phyloP scores from a whole-genome alignment of 1,140 invertebrate genomes.

The Ridgeia piscesae region DNA sequence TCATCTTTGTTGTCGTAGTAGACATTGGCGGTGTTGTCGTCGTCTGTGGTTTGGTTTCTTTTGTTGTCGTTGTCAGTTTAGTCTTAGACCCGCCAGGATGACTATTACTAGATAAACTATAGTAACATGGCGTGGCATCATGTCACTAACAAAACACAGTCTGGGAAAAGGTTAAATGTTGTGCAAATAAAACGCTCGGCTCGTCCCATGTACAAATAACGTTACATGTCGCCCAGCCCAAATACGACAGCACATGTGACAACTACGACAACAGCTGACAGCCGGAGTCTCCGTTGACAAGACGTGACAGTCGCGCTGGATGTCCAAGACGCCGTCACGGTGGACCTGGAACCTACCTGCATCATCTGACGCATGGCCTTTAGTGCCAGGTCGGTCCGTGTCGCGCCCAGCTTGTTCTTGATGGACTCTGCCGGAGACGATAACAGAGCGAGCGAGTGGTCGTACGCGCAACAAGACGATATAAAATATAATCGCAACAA shows the following conservation, averaged over 20 bases:
- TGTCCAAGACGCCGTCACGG: neutral
- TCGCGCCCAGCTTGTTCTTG: neutral
- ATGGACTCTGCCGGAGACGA: neutral
- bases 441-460: neutral
- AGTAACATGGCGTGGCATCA: neutral
- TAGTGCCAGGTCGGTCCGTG: neutral
- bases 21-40: no score
- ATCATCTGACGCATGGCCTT: neutral
- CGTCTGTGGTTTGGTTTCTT: no score
- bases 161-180: neutral
- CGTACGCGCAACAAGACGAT: neutral
- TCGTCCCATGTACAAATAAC: neutral
- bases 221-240: neutral
- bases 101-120: neutral
- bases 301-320: neutral
- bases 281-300: no score
- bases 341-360: neutral
- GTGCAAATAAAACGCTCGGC: neutral
- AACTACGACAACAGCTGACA: neutral
- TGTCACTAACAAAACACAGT: neutral
- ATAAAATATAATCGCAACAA: no score
- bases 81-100: no score
- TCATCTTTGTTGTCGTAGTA: no score
- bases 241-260: neutral
- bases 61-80: no score